Evolutionary conservation across 1,140 invertebrate genomes (phyloP).

Genomic region (Drosophila tristis): DNA sequence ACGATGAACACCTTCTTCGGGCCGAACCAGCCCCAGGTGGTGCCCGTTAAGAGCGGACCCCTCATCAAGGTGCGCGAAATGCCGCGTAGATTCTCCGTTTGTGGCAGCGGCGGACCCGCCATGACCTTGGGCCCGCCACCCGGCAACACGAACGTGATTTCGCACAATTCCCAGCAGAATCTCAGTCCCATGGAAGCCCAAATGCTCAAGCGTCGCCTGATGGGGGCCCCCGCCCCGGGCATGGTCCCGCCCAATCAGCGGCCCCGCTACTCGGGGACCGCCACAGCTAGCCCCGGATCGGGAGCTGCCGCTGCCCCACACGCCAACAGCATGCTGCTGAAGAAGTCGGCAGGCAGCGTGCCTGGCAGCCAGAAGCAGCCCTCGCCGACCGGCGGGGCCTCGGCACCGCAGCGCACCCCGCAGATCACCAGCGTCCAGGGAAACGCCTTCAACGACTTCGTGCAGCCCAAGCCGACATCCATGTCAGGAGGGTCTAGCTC

Average conservation of each 20-base stretch:
- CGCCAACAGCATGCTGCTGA: slow-evolving; percentile 38
- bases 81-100: slow-evolving; percentile 57
- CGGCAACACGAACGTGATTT: background rate
- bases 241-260: slow-evolving; percentile 37
- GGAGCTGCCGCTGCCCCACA: slow-evolving; percentile 1
- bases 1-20: slow-evolving; percentile 35
- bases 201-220: slow-evolving; percentile 53
- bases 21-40: background rate
- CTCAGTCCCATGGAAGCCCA: slow-evolving; percentile 1
- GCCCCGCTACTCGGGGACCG: slow-evolving; percentile 39
- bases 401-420: slow-evolving; percentile 35
- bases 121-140: background rate
- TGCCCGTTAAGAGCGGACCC: background rate
- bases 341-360: slow-evolving; percentile 2
- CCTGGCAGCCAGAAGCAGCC: slow-evolving; percentile 20
- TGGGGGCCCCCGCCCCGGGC: background rate
- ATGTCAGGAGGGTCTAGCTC: background rate
- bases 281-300: background rate
- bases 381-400: slow-evolving; percentile 21
- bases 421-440: slow-evolving; percentile 58
- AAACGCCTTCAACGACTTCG: slow-evolving; percentile 39
- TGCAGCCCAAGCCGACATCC: slow-evolving; percentile 26
- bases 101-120: slow-evolving; percentile 28
- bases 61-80: slow-evolving; percentile 37
- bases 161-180: background rate